These are phyloP conservation scores for Pogonognathellus flavescens DNA, from an alignment of 1,140 invertebrate genomes.

Conservation along the genomic window DNA sequence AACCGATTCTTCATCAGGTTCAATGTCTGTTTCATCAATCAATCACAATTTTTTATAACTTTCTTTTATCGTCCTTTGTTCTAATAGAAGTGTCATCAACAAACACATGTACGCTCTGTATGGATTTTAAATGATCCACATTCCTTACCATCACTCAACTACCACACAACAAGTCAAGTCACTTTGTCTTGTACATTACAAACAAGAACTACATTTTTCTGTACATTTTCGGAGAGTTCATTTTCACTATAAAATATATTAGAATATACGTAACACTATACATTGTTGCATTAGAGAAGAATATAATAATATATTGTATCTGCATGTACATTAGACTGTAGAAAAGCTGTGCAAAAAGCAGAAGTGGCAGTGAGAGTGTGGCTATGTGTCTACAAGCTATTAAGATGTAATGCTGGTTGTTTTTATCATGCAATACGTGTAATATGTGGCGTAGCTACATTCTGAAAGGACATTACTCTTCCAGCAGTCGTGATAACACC, in stretches of 20 bases:
- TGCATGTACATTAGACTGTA: too few species aligned
- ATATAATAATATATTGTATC: too few species aligned
- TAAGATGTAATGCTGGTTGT: slow-evolving; percentile 44
- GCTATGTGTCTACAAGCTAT: slow-evolving; percentile 7
- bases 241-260: too few species aligned
- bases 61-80: background rate
- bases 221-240: background rate
- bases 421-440: slow-evolving; percentile 47
- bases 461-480: slow-evolving; percentile 46
- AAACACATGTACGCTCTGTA: background rate
- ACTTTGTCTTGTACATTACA: background rate
- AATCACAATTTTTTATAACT: slow-evolving; percentile 14
- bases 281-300: too few species aligned
- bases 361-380: background rate
- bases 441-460: slow-evolving; percentile 13
- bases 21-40: slow-evolving; percentile 61
- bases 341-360: too few species aligned
- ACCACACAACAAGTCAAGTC: background rate
- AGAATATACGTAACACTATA: too few species aligned
- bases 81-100: slow-evolving; percentile 19
- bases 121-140: slow-evolving; percentile 12
- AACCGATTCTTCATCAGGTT: slow-evolving; percentile 66
- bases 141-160: background rate
- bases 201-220: background rate
- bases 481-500: slow-evolving; percentile 41